Conservation (phyloP, 2,797 vertebrate species). For the Hippocampus kuda region DNA sequence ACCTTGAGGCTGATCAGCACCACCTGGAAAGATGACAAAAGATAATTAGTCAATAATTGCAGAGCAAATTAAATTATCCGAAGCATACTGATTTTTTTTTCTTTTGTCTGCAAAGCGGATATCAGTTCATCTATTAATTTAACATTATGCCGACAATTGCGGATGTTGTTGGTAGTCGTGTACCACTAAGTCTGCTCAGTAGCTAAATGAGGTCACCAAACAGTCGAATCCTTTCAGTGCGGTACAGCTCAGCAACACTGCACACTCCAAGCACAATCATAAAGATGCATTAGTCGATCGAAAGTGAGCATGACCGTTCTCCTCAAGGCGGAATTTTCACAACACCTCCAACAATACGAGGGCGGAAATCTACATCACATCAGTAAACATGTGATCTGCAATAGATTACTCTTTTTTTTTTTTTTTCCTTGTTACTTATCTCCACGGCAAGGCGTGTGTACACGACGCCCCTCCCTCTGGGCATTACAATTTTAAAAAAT, state of each 20-base stretch:
- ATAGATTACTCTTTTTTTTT: background rate
- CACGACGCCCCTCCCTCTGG: no score
- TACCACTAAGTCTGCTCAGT: background rate
- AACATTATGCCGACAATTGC: background rate
- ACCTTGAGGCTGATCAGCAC: constrained; percentile 51
- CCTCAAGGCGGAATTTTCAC: no score
- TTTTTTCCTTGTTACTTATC: background rate
- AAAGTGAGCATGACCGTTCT: background rate
- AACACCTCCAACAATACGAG: background rate
- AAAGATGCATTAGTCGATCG: background rate
- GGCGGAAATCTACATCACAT: background rate
- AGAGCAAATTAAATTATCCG: background rate
- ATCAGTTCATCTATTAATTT: background rate
- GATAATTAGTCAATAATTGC: background rate
- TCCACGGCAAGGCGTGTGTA: background rate
- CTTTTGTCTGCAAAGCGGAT: background rate
- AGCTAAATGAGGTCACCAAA: background rate
- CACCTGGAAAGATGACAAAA: constrained; percentile 28
- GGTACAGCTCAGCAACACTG: no score
- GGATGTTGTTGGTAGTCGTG: background rate
- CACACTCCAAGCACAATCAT: background rate
- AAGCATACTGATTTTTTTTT: background rate
- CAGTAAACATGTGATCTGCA: background rate
- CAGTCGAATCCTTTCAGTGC: background rate
- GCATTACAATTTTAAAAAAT: background rate